Evolutionary conservation across 2,113 vertebrate genomes (phyloP).

Genomic region (Nycticebus coucang): DNA sequence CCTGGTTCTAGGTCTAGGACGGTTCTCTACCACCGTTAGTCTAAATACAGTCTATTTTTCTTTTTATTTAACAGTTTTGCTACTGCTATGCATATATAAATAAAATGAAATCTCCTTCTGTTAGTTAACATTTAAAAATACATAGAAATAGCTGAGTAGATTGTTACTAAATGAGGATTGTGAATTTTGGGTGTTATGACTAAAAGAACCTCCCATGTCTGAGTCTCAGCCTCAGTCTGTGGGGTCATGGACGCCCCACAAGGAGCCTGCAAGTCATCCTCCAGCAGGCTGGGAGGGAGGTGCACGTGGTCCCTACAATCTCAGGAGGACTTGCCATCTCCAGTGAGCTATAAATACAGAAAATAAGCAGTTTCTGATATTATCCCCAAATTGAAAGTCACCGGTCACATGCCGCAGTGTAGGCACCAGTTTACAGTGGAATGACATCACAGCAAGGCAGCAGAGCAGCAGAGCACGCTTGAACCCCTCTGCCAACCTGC

Average conservation of each 20-base stretch:
- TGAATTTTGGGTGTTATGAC: background rate
- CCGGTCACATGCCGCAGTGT: background rate
- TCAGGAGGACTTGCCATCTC: background rate
- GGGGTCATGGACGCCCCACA: rapidly evolving
- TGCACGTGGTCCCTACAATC: rapidly evolving
- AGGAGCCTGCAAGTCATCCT: background rate
- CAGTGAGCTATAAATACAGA: background rate
- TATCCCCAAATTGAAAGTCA: background rate
- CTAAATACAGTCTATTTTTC: background rate
- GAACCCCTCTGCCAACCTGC: too few relatives aligned
- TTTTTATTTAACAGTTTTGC: background rate
- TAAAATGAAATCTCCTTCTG: conserved; percentile 4
- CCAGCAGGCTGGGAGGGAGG: background rate
- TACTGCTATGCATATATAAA: background rate
- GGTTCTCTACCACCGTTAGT: background rate
- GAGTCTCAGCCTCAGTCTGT: background rate
- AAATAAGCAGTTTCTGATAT: background rate
- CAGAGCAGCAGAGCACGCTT: background rate
- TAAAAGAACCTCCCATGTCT: background rate
- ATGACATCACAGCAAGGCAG: too few relatives aligned
- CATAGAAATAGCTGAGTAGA: background rate
- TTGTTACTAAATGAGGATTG: background rate
- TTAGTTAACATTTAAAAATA: background rate
- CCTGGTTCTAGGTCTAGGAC: background rate
- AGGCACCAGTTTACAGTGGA: too few relatives aligned